Evolutionary conservation across 1,140 invertebrate genomes (phyloP), one percentile per base, ranked within the genome.

Genomic region (Drosophila guanche): DNA sequence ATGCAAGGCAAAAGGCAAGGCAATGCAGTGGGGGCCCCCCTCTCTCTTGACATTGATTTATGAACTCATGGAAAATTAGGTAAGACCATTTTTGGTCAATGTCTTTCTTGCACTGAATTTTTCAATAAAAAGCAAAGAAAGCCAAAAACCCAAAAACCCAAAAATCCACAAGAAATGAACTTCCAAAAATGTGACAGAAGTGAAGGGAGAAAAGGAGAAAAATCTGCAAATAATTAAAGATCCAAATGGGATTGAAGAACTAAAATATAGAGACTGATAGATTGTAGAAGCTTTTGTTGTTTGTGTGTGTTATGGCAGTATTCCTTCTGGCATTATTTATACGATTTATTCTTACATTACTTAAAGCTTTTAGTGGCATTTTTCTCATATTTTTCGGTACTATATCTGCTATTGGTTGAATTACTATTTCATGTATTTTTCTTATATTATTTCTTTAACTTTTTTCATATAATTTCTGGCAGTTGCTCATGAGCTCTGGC

Each of bases 1-100:
- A 83, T 83, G 60, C 60, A 58, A 4, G 33, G 29, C 6, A 33
- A 33, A 33, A 3, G 7, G 33, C 33, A 37, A 4, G 2, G 33
- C 29, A 33, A 10, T 8, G 10, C 33, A 12, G 33, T 37, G 62
- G 29, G 73, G 66, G 66, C 43, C 27, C 33, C 65, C 57, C 70
- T 61, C 54, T 51, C 70, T 61, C 54, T 51, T 78, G 83, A 88
- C 83, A 88, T 88, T 88, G 83, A 88, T 88, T 88, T 88, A 88
- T 88, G 83, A 89, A 88, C 83, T 88, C 79, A 48, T 76, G 79
- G 66, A 79, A 89, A 88, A 88, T 88, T 88, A 88, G 83, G 83
- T 74, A 83, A 79, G 76, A 73, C 84, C 83, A 83, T 88, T 81
- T 88, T 79, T 88, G 83, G 83, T 59, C 78, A 88, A 45, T 65